phyloP scores from a whole-genome alignment of 2,888 invertebrate species.

The Phyto melanocephala region DNA sequence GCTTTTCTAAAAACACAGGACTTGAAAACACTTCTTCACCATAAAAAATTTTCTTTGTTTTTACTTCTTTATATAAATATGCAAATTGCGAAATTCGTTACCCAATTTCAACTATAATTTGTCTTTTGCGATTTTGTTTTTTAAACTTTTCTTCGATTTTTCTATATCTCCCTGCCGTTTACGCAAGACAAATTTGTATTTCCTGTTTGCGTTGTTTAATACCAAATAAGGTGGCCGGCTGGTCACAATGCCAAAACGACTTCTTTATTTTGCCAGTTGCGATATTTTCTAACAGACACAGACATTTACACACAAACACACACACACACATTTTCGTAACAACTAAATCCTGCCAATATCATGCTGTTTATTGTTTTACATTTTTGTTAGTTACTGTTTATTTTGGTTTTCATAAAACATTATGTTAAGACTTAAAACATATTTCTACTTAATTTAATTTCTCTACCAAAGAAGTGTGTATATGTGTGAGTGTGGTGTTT shows the following conservation, averaged over 20 bases:
- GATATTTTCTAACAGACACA: not conserved
- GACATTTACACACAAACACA: no score
- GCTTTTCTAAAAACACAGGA: not conserved
- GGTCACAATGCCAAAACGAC: constrained; percentile 7
- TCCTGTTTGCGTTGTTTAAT: constrained; percentile 39
- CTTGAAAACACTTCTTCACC: not conserved
- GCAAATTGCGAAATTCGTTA: not conserved
- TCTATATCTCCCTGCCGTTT: not conserved
- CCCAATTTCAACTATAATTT: constrained; percentile 1
- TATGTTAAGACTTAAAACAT: constrained; percentile 19
- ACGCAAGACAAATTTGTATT: constrained; percentile 53
- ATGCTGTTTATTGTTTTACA: constrained; percentile 44
- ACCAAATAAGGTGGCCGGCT: constrained; percentile 45
- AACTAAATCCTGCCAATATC: constrained; percentile 52
- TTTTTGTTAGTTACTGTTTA: not conserved
- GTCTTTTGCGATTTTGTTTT: not conserved
- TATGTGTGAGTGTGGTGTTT: no score
- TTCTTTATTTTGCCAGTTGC: constrained; percentile 8
- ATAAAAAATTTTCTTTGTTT: not conserved
- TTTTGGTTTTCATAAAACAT: not conserved
- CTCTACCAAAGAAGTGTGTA: constrained; percentile 5
- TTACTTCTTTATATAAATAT: not conserved
- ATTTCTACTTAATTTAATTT: constrained; percentile 43
- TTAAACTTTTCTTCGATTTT: not conserved
- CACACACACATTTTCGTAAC: constrained; percentile 16